Base-by-base conservation (phyloP, 2,797 vertebrate species). In the Ctenopoma multispine region DNA sequence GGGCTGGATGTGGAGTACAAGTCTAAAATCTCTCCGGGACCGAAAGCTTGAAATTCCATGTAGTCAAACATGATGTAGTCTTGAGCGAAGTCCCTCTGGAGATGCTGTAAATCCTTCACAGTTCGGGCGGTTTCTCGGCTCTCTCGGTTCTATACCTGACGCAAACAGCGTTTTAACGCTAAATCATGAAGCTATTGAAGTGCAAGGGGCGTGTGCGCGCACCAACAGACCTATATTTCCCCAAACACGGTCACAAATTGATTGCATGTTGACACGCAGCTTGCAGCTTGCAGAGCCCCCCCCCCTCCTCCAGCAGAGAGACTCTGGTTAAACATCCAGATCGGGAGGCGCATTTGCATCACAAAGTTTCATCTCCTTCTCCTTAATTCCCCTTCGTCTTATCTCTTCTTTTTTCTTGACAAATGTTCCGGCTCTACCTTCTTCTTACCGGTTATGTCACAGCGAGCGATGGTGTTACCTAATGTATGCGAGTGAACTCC, bases 401-500 rank as follows among this genome's bases (percentile, higher is more conserved):
- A 41, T 55, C 92, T 94, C 94, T 92, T 94, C 91, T 89, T 90
- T 93, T 93, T 91, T 82, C 89, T 92, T 94, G 88, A 91, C 82
- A 92, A 94, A 96, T 95, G 95, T 92, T 93, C 94, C 92, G 55
- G 89, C 93, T 94, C 95, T 92, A 92, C 94, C 95, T 95, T 95
- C 95, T 95, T 94, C 95, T 93, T 94, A 94, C 95, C 93, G 89
- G 95, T 96, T 95, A 95, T 95, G 96, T 96, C 96, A 96, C 94
- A 88, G 93, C 83, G 94, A 94, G 89, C 94, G 95, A 95, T 95
- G 95, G 95, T 92, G 95, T 96, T 96, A 95, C 95, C 95, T 97
- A 96, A 97, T 96, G 95, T 95, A 97, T 96, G 96, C 95, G 92
- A 86, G 85, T 98, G 97, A 97, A 98, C 97, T 98, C 95, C 96